Evolutionary conservation across 2,888 invertebrate species (phyloP), one percentile per base, ranked within the genome.

Genomic region (Caenorhabditis sp.): DNA sequence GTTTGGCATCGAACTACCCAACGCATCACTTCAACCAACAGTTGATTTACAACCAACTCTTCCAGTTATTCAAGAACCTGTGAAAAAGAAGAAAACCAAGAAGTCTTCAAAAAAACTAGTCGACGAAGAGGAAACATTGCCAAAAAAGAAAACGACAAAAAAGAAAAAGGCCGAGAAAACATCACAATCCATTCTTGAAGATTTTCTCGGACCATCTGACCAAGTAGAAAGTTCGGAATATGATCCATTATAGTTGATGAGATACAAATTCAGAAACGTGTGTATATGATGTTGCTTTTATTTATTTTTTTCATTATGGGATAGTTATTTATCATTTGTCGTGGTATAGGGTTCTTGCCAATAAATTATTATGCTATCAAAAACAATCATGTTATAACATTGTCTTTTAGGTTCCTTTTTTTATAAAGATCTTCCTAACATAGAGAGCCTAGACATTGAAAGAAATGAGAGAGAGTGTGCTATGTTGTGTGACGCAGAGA

Each of bases 171-270:
- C 23, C 0, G 64, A 65, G 10, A 73, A 73, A 17, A 60, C 65
- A n/a, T 73, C 73, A 0, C 67, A 69, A 21, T 68, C 68, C 12
- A 49, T 72, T 4, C 62, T 72, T 19, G 72, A 72, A 51, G 72
- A 72, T 31, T 72, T 72, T 24, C 55, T 72, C n/a, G 72, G 72
- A 12, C 72, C 72, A 23, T 23, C 72, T 4, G 65, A 72, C 21
- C 43, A 61, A 0, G 51, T 68, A 12, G 65, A 64, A 10, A 68
- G 55, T 37, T 69, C 62, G 6, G 74, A 69, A 8, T 74, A 74
- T 43, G 74, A 74, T 69, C 74, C 74, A 0, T 36, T 74, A 6
- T 74, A 63, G 66, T 14, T 54, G 14, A 2, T 58, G 5, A 10
- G 4, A 10, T 6, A 31, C 31, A 4, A 31, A 31, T 6, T 10